phyloP scores from a whole-genome alignment of 2,113 vertebrate species.

The Mustela nigripes region DNA sequence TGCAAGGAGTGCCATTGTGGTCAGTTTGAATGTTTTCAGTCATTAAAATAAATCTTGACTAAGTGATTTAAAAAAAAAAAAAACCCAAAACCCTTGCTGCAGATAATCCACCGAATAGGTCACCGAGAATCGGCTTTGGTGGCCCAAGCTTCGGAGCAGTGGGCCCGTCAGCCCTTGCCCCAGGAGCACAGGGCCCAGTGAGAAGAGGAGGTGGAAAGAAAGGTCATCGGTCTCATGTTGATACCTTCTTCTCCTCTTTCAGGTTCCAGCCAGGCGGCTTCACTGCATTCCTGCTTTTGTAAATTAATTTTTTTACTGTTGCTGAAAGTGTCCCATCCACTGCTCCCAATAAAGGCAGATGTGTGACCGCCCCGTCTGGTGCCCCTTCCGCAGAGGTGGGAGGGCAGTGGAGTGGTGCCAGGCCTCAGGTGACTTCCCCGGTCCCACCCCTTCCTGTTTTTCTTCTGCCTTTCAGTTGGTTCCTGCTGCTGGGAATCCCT shows the following conservation, averaged over 20 bases:
- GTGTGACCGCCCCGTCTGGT: not conserved
- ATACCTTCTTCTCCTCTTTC: conserved; percentile 40
- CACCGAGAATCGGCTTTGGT: not conserved
- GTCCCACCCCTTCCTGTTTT: not conserved
- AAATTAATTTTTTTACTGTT: conserved; percentile 71
- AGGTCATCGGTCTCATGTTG: not conserved
- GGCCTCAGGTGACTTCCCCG: not conserved
- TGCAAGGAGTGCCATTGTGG: not conserved
- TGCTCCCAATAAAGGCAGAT: conserved; percentile 76
- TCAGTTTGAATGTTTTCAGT: not conserved
- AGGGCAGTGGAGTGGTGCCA: no score
- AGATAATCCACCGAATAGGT: not conserved
- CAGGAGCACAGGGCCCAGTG: not conserved
- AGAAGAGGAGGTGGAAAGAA: not conserved
- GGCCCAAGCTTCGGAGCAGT: not conserved
- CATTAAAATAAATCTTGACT: not conserved
- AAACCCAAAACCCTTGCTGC: not conserved
- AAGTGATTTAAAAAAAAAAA: not conserved
- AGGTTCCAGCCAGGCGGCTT: conserved; percentile 59
- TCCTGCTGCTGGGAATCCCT: not conserved
- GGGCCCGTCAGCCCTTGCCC: not conserved
- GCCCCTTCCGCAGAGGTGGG: rapidly evolving
- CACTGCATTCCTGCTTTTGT: conserved; percentile 69
- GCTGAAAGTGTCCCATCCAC: not conserved
- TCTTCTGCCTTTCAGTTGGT: not conserved